These are phyloP conservation scores for Tethya wilhelma DNA, from an alignment of 37 sponge, comb jelly and placozoan species.

Conservation along the genomic window DNA sequence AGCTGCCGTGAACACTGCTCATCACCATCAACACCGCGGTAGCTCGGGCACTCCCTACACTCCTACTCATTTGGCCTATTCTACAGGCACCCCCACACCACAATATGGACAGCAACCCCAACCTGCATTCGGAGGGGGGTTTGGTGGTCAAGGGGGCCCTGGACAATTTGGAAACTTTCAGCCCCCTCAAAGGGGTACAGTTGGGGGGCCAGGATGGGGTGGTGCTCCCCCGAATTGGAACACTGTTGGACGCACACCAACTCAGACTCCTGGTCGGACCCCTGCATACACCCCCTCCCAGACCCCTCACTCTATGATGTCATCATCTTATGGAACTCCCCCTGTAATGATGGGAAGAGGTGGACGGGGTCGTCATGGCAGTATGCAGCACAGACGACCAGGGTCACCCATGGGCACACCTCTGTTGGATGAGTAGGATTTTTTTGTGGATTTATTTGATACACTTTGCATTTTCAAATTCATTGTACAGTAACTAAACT, in stretches of 20 bases:
- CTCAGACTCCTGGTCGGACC: slow-evolving; percentile 35
- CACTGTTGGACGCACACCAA: slow-evolving; percentile 4
- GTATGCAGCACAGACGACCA: too few species aligned
- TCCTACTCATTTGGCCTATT: slow-evolving; percentile 17
- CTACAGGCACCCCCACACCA: slow-evolving; percentile 20
- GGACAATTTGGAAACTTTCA: too few species aligned
- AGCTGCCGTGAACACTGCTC: slow-evolving; percentile 25
- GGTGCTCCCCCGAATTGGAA: background rate
- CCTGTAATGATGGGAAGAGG: too few species aligned
- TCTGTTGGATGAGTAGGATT: too few species aligned
- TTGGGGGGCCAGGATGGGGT: slow-evolving; percentile 3
- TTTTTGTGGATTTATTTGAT: too few species aligned
- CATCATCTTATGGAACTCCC: too few species aligned
- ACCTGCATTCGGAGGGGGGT: background rate
- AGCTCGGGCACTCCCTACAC: slow-evolving; percentile 18
- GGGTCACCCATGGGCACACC: too few species aligned
- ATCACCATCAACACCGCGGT: background rate
- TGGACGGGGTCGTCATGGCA: too few species aligned
- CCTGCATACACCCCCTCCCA: slow-evolving; percentile 46
- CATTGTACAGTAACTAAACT: too few species aligned
- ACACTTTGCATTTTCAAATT: too few species aligned
- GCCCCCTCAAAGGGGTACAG: too few species aligned
- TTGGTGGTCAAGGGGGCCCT: background rate
- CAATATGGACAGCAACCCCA: slow-evolving; percentile 24
- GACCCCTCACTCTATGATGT: too few species aligned